Evolutionary conservation across 2,888 invertebrate genomes (phyloP).

Genomic region (Orthosia gracilis): DNA sequence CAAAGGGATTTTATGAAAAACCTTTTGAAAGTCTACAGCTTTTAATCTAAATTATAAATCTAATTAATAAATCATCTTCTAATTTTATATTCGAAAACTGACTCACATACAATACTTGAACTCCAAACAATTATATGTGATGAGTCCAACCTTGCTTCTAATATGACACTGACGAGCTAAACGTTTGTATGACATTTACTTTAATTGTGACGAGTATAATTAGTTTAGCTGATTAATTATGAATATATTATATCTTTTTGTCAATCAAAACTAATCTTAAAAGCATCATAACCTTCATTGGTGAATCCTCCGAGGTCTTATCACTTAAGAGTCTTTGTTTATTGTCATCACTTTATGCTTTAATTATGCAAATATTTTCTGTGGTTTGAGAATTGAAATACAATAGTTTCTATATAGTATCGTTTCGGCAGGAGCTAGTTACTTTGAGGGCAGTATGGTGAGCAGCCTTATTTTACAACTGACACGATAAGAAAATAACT

Average conservation of each 20-base stretch:
- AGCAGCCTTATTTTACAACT: no score
- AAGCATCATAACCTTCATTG: conserved; percentile 32
- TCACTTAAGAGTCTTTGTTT: conserved; percentile 1
- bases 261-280: conserved; percentile 23
- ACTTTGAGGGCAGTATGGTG: no score
- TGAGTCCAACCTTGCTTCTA: conserved; percentile 28
- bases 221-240: conserved; percentile 48
- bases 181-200: conserved; percentile 47
- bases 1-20: neutral
- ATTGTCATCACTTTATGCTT: conserved; percentile 2
- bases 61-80: neutral
- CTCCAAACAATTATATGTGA: conserved; percentile 15
- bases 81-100: neutral
- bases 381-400: neutral
- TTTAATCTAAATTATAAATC: no score
- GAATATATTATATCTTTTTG: conserved; percentile 24
- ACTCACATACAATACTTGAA: neutral
- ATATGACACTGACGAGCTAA: conserved; percentile 43
- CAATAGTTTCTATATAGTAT: neutral
- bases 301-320: conserved; percentile 31
- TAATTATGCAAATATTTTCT: conserved; percentile 3
- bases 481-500: no score
- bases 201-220: conserved; percentile 52
- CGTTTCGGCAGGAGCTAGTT: no score
- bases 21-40: neutral